phyloP scores from a whole-genome alignment of 2,113 vertebrate genomes.

The Xiphorhynchus elegans region DNA sequence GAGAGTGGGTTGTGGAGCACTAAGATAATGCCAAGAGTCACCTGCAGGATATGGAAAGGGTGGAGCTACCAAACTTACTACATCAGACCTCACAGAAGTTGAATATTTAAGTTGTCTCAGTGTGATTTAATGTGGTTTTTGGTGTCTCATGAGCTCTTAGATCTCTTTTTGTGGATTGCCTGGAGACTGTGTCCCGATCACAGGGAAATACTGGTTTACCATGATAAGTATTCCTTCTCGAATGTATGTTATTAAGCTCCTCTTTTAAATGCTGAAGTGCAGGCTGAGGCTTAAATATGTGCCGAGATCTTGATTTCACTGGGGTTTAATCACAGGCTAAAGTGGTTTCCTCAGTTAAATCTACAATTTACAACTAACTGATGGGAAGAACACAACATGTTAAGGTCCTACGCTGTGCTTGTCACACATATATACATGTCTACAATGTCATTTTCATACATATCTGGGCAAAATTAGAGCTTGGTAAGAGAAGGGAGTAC shows the following conservation, averaged over 20 bases:
- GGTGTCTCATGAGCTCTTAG: background rate
- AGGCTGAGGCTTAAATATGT: background rate
- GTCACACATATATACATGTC: background rate
- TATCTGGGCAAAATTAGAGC: background rate
- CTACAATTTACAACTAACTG: background rate
- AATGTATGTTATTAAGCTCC: background rate
- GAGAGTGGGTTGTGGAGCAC: conserved; percentile 11
- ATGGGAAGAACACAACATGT: background rate
- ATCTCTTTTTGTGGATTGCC: background rate
- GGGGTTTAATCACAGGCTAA: background rate
- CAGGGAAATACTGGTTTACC: background rate
- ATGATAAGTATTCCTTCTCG: background rate
- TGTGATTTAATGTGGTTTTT: background rate
- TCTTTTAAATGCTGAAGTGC: background rate
- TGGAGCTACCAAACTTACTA: background rate
- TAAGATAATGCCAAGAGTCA: conserved; percentile 27
- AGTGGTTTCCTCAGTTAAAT: background rate
- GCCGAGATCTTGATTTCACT: background rate
- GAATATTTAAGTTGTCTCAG: background rate
- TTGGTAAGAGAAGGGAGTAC: background rate
- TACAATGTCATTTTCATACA: background rate
- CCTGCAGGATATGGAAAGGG: conserved; percentile 8
- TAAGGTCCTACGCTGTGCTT: background rate
- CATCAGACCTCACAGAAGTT: background rate
- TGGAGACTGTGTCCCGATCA: background rate